A percentile compares a stretch with the other conserved stretches of the same genome.
phyloP scores from a whole-genome alignment of 1,140 invertebrate genomes.

The Caenorhabditis briggsae region DNA sequence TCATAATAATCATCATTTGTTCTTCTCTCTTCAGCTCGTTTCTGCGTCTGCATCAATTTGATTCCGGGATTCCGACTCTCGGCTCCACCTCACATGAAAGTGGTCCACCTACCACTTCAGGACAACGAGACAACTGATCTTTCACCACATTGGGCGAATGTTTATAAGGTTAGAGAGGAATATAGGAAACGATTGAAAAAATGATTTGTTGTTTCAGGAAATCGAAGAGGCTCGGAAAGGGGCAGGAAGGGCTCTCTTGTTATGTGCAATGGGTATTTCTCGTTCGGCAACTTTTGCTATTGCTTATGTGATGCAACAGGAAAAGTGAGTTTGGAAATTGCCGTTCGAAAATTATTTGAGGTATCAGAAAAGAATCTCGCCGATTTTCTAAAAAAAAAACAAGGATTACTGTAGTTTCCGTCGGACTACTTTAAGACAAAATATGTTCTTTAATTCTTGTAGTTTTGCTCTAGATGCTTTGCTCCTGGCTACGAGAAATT shows the following conservation, averaged over 20 bases:
- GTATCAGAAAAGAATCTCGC: background rate
- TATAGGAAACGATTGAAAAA: slow-evolving; percentile 3
- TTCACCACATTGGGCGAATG: slow-evolving; percentile 61
- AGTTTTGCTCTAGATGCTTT: too few species aligned
- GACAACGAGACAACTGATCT: slow-evolving; percentile 66
- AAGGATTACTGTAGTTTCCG: too few species aligned
- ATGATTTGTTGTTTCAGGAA: slow-evolving; percentile 51
- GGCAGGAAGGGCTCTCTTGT: slow-evolving; percentile 81
- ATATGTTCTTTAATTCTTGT: too few species aligned
- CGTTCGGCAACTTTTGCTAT: slow-evolving; percentile 87
- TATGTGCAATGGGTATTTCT: slow-evolving; percentile 89
- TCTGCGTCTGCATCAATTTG: slow-evolving; percentile 64
- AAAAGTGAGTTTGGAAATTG: slow-evolving; percentile 51
- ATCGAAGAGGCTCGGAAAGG: slow-evolving; percentile 62
- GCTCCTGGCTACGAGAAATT: too few species aligned
- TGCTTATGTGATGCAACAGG: slow-evolving; percentile 84
- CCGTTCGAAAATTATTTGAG: too few species aligned
- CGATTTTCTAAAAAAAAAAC: too few species aligned
- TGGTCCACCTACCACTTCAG: slow-evolving; percentile 64
- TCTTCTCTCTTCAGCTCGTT: slow-evolving; percentile 56
- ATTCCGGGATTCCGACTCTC: slow-evolving; percentile 65
- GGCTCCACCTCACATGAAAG: slow-evolving; percentile 59
- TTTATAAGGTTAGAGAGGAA: slow-evolving; percentile 60
- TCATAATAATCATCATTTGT: background rate
- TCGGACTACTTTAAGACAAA: too few species aligned